These are phyloP conservation scores for Scaptodrosophila lebanonensis DNA, from an alignment of 1,140 invertebrate genomes.

Conservation along the genomic window DNA sequence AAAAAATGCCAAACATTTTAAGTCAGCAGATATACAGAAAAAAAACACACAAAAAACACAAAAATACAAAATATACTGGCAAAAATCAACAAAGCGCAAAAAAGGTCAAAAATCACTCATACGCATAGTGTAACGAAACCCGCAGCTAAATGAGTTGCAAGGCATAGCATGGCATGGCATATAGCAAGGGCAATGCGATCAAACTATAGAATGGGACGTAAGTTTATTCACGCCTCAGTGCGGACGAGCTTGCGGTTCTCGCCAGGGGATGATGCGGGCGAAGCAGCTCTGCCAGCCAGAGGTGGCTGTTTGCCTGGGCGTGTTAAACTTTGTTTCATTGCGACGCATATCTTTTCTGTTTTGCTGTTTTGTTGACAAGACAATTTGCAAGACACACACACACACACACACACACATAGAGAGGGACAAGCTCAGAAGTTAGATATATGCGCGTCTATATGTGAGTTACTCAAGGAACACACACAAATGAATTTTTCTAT, in stretches of 20 bases:
- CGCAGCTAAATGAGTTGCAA: conserved; percentile 1
- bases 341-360: conserved; percentile 10
- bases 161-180: not conserved
- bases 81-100: conserved; percentile 38
- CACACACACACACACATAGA: conserved; percentile 10
- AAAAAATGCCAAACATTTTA: conserved; percentile 34
- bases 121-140: conserved; percentile 28
- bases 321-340: conserved; percentile 25
- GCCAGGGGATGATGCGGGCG: conserved; percentile 8
- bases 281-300: no score
- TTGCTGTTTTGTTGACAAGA: conserved; percentile 45
- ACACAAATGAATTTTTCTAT: conserved; percentile 49
- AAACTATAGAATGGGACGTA: conserved; percentile 5
- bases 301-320: no score
- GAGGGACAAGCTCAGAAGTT: not conserved
- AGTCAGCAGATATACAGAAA: conserved; percentile 3
- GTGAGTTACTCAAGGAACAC: not conserved
- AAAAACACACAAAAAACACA: not conserved
- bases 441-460: no score
- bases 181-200: not conserved
- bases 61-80: conserved; percentile 18
- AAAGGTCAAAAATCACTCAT: conserved; percentile 38
- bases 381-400: conserved; percentile 42
- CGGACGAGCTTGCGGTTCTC: conserved; percentile 22
- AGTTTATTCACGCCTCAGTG: conserved; percentile 50